phyloP scores from a whole-genome alignment of 2,888 invertebrate species.

The Standfussiana lucernea region DNA sequence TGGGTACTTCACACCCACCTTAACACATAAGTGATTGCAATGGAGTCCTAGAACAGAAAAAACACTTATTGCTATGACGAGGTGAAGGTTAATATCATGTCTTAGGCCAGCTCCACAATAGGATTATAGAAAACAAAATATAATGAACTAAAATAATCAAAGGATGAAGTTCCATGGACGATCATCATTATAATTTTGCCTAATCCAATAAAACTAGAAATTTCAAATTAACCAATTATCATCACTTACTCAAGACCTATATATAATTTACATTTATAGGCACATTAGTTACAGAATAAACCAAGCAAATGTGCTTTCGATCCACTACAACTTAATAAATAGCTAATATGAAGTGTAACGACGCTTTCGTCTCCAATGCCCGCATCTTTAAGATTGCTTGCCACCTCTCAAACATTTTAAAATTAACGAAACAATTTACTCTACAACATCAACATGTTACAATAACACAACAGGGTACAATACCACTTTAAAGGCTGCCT shows the following conservation, averaged over 20 bases:
- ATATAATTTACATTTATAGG: conserved; percentile 90
- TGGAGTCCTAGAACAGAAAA: conserved; percentile 79
- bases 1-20: conserved; percentile 78
- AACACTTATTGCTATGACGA: conserved; percentile 81
- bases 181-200: conserved; percentile 75
- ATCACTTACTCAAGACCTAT: conserved; percentile 88
- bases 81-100: conserved; percentile 79
- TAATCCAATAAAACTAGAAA: conserved; percentile 80
- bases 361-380: conserved; percentile 86
- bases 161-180: conserved; percentile 74
- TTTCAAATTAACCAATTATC: conserved; percentile 85
- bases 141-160: conserved; percentile 73
- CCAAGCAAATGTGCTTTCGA: conserved; percentile 88
- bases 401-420: conserved; percentile 81
- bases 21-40: conserved; percentile 76
- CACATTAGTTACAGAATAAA: conserved; percentile 90
- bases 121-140: conserved; percentile 75
- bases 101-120: conserved; percentile 85
- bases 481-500: conserved; percentile 79
- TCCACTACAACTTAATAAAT: conserved; percentile 87
- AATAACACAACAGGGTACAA: conserved; percentile 81
- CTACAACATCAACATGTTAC: conserved; percentile 83
- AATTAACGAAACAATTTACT: conserved; percentile 83
- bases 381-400: conserved; percentile 86
- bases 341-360: conserved; percentile 81